A percentile compares a stretch with the other conserved stretches of the same genome.
These are phyloP conservation scores for Zosterops lateralis DNA, from an alignment of 2,113 vertebrate species.

Conservation along the genomic window DNA sequence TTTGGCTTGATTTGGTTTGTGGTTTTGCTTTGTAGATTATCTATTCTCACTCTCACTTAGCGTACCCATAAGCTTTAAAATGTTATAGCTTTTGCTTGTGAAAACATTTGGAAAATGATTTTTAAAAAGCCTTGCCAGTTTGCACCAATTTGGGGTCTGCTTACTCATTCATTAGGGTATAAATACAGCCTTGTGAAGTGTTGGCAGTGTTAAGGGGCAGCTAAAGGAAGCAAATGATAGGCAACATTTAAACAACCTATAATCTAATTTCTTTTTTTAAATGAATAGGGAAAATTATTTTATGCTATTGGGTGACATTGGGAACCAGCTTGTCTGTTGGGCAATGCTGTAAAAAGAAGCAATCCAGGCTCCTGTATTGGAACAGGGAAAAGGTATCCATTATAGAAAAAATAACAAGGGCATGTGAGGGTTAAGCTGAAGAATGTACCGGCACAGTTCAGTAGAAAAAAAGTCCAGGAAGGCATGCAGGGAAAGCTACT, in stretches of 20 bases:
- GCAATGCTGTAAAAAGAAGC: not conserved
- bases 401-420: not conserved
- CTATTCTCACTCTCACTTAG: not conserved
- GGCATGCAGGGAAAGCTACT: not conserved
- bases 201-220: not conserved
- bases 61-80: not conserved
- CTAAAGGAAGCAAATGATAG: not conserved
- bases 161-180: not conserved
- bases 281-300: not conserved
- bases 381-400: not conserved
- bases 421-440: slow-evolving; percentile 3
- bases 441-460: not conserved
- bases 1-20: not conserved
- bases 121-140: not conserved
- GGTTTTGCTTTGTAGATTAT: not conserved
- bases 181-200: not conserved
- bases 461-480: not conserved
- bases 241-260: not conserved
- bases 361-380: not conserved
- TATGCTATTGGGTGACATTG: not conserved
- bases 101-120: not conserved
- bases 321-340: not conserved
- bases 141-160: not conserved
- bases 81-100: not conserved
- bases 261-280: not conserved